Percentiles rank a stretch among this genome's conserved stretches.
Evolutionary conservation across 23 tunicate genomes (phyloP).

Genomic region (Diplosoma virens): DNA sequence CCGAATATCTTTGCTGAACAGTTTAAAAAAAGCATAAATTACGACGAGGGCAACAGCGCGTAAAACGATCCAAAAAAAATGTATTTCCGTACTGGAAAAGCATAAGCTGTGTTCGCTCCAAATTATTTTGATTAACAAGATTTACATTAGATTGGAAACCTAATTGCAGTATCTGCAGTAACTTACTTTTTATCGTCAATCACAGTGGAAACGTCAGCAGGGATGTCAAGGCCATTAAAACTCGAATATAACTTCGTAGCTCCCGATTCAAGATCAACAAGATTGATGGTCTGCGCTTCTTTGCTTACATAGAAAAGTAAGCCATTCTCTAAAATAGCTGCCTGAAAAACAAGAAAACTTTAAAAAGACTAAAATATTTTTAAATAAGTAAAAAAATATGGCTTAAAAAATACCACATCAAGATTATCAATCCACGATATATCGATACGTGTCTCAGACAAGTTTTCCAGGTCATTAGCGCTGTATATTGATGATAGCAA

Average conservation of each 20-base stretch:
- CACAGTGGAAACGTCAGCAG: background rate
- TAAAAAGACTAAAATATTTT: background rate
- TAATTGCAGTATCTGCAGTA: background rate
- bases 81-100: too few species aligned
- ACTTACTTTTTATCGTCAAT: background rate
- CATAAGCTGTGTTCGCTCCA: too few species aligned
- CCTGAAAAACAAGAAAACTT: background rate
- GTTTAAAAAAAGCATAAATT: too few species aligned
- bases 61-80: too few species aligned
- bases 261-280: constrained; percentile 30
- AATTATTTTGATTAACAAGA: too few species aligned
- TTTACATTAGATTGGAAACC: too few species aligned
- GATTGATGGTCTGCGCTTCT: constrained; percentile 18
- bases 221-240: background rate
- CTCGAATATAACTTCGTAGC: background rate
- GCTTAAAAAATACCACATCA: constrained; percentile 1
- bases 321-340: constrained; percentile 32
- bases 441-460: constrained; percentile 1
- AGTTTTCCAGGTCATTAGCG: constrained; percentile 13
- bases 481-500: constrained; percentile 2
- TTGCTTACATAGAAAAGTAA: constrained; percentile 29
- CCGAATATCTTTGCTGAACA: constrained; percentile 20
- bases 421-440: constrained; percentile 31
- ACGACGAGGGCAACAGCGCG: too few species aligned
- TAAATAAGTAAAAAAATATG: background rate